Conservation (phyloP, 2,113 vertebrate genomes). For the Pelmatolapia mariae region DNA sequence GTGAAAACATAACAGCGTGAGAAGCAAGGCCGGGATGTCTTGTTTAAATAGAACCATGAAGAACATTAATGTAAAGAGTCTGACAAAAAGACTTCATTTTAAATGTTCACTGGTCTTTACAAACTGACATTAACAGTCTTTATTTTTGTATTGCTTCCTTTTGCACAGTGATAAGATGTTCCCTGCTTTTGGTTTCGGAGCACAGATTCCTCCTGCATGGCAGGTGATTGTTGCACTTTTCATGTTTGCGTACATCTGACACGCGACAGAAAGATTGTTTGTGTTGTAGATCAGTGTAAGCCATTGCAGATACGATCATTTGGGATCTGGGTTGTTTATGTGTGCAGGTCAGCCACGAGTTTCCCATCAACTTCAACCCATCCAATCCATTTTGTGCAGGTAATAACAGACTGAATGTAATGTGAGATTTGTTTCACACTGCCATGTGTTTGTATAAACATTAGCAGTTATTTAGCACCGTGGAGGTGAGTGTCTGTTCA, state of each 20-base stretch:
- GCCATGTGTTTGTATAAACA: neutral
- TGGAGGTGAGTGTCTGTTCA: neutral
- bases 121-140: neutral
- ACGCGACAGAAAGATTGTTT: neutral
- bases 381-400: conserved; percentile 87
- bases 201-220: conserved; percentile 88
- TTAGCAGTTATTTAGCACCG: neutral
- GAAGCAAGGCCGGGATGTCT: neutral
- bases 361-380: conserved; percentile 91
- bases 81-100: neutral
- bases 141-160: neutral
- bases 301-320: neutral
- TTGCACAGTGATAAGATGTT: conserved; percentile 91
- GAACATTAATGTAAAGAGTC: neutral
- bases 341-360: conserved; percentile 90
- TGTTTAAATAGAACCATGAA: neutral
- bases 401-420: conserved; percentile 23
- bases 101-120: neutral
- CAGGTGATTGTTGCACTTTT: conserved; percentile 73
- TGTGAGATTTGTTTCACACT: neutral
- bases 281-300: neutral
- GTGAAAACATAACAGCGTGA: fast-evolving
- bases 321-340: neutral
- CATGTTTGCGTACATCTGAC: neutral
- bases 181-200: conserved; percentile 95